A percentile compares a stretch with the other conserved stretches of the same genome.
phyloP scores from a whole-genome alignment of 2,888 invertebrate genomes.

The Drosophila greeni region DNA sequence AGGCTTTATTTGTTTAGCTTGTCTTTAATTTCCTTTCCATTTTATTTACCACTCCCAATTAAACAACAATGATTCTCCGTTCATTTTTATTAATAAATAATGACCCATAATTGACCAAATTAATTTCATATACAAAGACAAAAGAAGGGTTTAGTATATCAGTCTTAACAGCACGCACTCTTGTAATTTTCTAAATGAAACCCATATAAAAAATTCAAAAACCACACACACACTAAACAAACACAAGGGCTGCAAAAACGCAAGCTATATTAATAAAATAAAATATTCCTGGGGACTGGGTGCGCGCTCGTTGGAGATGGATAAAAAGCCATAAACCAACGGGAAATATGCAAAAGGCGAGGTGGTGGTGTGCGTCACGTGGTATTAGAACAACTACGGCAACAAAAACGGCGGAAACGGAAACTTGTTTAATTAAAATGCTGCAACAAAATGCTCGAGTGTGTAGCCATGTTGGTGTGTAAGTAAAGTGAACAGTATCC shows the following conservation, averaged over 20 bases:
- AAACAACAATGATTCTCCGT: background rate
- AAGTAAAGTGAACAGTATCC: conserved; percentile 36
- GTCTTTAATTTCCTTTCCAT: no score
- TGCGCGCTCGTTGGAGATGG: background rate
- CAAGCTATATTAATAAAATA: conserved; percentile 21
- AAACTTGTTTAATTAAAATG: conserved; percentile 65
- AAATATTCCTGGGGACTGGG: background rate
- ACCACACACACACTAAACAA: background rate
- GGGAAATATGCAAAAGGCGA: conserved; percentile 3
- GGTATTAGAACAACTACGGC: conserved; percentile 13
- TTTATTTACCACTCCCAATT: background rate
- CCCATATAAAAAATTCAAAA: conserved; percentile 7
- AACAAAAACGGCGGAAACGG: conserved; percentile 13
- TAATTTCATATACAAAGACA: background rate
- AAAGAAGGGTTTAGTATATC: background rate
- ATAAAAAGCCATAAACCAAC: conserved; percentile 13
- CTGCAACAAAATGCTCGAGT: conserved; percentile 51
- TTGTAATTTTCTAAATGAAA: conserved; percentile 19
- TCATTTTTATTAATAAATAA: background rate
- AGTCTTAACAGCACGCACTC: conserved; percentile 2
- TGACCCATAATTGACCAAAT: background rate
- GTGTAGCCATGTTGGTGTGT: conserved; percentile 12
- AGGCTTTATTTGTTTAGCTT: background rate
- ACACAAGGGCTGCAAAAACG: conserved; percentile 11
- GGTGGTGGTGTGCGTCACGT: conserved; percentile 9